Percentiles rank a stretch among this genome's conserved stretches.
Evolutionary conservation across 2,888 invertebrate species (phyloP).

Genomic region (Dichetophora obliterata): DNA sequence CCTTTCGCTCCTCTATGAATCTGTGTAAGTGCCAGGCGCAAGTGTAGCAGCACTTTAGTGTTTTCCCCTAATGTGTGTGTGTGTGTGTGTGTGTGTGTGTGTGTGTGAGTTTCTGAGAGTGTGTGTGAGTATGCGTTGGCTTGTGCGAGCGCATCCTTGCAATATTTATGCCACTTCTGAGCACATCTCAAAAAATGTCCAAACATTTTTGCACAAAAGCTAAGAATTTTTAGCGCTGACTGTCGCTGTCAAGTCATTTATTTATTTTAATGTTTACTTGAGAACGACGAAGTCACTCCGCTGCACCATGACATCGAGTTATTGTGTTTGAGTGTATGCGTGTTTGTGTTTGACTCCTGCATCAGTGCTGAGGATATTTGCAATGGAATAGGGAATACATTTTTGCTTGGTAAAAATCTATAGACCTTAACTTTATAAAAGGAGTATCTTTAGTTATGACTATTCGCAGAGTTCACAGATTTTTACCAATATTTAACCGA

Average conservation of each 20-base stretch:
- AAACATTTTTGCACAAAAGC: slow-evolving; percentile 31
- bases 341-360: not conserved
- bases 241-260: slow-evolving; percentile 63
- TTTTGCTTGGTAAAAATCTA: no score
- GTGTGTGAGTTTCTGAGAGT: no score
- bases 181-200: slow-evolving; percentile 34
- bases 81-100: slow-evolving; percentile 34
- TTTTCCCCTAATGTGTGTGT: not conserved
- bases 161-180: slow-evolving; percentile 33
- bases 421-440: no score
- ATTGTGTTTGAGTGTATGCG: not conserved
- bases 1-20: slow-evolving; percentile 56
- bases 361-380: not conserved
- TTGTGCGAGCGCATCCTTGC: slow-evolving; percentile 36
- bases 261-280: slow-evolving; percentile 65
- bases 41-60: slow-evolving; percentile 49
- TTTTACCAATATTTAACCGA: no score
- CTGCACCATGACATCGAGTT: not conserved
- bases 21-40: slow-evolving; percentile 48
- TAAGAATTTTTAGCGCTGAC: slow-evolving; percentile 36
- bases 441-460: no score
- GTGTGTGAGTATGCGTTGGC: slow-evolving; percentile 13
- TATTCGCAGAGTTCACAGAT: no score
- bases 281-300: slow-evolving; percentile 40
- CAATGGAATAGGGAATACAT: no score